Percentiles rank a stretch among this genome's conserved stretches.
Evolutionary conservation across 2,888 invertebrate species (phyloP).

Genomic region (Pomacea canaliculata): DNA sequence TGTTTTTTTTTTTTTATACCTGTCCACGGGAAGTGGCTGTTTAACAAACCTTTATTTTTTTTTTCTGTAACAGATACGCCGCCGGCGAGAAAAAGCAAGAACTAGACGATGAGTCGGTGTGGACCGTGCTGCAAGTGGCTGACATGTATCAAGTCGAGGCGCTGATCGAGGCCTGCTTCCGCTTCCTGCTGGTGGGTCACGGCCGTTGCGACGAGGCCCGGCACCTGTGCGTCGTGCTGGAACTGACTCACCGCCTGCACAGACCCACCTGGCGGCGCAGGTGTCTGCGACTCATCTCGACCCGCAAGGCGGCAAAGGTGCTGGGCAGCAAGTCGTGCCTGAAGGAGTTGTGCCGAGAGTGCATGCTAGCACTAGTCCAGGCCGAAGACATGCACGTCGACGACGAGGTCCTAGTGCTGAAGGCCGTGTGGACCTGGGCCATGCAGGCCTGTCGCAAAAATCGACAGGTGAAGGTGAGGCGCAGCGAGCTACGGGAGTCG

Average conservation of each 20-base stretch:
- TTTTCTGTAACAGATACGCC: background rate
- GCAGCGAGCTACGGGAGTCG: background rate
- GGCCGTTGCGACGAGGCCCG: background rate
- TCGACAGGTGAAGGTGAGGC: background rate
- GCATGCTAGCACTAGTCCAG: conserved; percentile 10
- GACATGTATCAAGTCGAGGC: conserved; percentile 15
- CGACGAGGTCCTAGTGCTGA: conserved; percentile 8
- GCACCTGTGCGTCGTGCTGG: conserved; percentile 16
- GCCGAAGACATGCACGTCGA: background rate
- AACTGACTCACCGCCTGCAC: conserved; percentile 11
- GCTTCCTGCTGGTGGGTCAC: conserved; percentile 8
- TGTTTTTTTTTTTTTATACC: too few species aligned
- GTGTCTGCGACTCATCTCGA: background rate
- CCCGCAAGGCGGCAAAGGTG: background rate
- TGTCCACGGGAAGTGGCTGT: too few species aligned
- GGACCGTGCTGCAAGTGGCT: conserved; percentile 7
- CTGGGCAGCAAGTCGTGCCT: conserved; percentile 2
- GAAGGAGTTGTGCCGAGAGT: conserved; percentile 10
- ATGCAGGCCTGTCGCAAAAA: background rate
- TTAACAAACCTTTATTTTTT: too few species aligned
- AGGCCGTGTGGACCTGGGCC: conserved; percentile 12
- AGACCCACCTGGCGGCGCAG: background rate
- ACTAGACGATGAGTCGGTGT: conserved; percentile 5
- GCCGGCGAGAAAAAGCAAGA: background rate
- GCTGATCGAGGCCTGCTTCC: conserved; percentile 8